Base-by-base conservation (phyloP, 2,888 invertebrate species). In the Cerastis rubricosa region DNA sequence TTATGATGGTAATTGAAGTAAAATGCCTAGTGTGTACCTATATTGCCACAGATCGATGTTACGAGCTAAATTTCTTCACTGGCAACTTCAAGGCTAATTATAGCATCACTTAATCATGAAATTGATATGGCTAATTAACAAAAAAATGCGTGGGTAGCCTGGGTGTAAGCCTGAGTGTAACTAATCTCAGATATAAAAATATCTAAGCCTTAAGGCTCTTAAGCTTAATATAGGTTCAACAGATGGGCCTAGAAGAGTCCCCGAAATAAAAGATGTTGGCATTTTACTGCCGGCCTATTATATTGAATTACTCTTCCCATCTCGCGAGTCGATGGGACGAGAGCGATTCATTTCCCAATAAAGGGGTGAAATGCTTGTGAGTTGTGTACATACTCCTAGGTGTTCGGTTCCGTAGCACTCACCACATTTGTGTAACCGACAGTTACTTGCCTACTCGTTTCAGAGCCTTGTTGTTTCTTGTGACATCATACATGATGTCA, bases 41-140 rank as follows among this genome's bases (percentile, higher is more conserved):
- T 19, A 35, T 22, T 64, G 43, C 29, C 11, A 59, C 17, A 59
- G 4, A 59, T 59, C 29, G 43, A 22, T 4, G 9, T 35, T 68
- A 51, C 22, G 61, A 22, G 14, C 19, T 22, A 84, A 59, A 71
- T 59, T 54, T 49, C n/a, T 29, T 43, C 14, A 19, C 35, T n/a
- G 29, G 11, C 47, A 35, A 35, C 35, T 35, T 35, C 35, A 61
- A 40, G 0, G 47, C 51, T 76, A 63, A 83, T 63, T 81, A 54
- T 25, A 45, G 14, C 63, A 12, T 14, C 17, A 92, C 76, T 74
- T 83, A 93, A 93, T 17, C n/a, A 51, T 69, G 65, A 63, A 63
- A 93, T 82, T 76, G 85, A 94, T 94, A 93, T 80, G 85, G 94
- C 94, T 95, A 95, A 95, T 95, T 95, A 95, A 90, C 66, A 51